phyloP scores from a whole-genome alignment of 2,888 invertebrate genomes.

The Melipona beecheii region DNA sequence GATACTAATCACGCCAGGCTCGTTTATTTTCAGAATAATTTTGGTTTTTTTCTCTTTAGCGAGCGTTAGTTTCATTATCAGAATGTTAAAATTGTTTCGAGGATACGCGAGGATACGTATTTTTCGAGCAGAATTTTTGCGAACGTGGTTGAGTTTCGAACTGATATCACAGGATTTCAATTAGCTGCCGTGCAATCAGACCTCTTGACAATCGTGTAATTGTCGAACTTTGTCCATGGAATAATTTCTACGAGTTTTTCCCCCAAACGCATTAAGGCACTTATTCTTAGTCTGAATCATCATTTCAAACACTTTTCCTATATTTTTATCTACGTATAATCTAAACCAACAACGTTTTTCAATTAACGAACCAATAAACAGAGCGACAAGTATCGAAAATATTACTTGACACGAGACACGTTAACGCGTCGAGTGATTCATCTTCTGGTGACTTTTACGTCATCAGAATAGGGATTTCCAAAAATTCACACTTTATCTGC shows the following conservation, averaged over 20 bases:
- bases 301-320: too few species aligned
- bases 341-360: not conserved
- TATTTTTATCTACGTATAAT: not conserved
- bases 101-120: not conserved
- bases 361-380: not conserved
- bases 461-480: not conserved
- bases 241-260: not conserved
- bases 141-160: not conserved
- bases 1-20: conserved; percentile 35
- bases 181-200: not conserved
- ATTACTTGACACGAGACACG: not conserved
- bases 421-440: not conserved
- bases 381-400: not conserved
- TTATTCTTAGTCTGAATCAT: not conserved
- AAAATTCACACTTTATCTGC: too few species aligned
- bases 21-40: not conserved
- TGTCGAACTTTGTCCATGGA: not conserved
- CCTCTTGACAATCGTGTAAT: not conserved
- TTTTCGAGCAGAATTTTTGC: not conserved
- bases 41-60: not conserved
- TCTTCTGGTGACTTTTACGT: too few species aligned
- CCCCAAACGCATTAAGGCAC: not conserved
- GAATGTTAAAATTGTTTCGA: not conserved
- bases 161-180: not conserved
- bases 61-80: too few species aligned